Evolutionary conservation across 2,797 vertebrate species (phyloP).

Genomic region (Crocidura indochinensis): DNA sequence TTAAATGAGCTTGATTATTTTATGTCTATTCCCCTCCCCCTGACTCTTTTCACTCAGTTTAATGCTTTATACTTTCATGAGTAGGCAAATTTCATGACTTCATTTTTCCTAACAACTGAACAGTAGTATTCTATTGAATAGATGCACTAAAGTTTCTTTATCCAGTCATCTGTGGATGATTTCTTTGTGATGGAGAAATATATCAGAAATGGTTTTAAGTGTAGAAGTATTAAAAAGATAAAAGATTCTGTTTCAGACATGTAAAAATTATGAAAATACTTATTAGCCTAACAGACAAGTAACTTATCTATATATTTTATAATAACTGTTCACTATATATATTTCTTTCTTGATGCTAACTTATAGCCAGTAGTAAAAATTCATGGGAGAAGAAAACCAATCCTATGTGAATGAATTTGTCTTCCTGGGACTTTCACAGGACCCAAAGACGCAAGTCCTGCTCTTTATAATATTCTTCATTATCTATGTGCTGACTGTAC

Average conservation of each 20-base stretch:
- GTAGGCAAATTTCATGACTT: too few relatives aligned
- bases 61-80: too few relatives aligned
- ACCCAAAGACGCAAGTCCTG: slow-evolving; percentile 62
- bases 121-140: too few relatives aligned
- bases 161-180: too few relatives aligned
- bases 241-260: neutral
- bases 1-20: too few relatives aligned
- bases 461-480: slow-evolving; percentile 81
- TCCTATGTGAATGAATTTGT: slow-evolving; percentile 80
- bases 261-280: neutral
- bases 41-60: too few relatives aligned
- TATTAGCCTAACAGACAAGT: neutral
- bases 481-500: slow-evolving; percentile 79
- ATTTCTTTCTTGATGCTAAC: slow-evolving; percentile 32
- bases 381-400: slow-evolving; percentile 75
- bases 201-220: neutral
- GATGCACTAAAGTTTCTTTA: too few relatives aligned
- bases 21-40: too few relatives aligned
- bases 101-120: too few relatives aligned
- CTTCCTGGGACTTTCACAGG: slow-evolving; percentile 80
- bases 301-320: neutral
- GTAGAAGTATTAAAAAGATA: neutral
- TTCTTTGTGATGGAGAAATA: neutral
- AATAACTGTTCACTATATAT: neutral
- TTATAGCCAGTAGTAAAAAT: slow-evolving; percentile 4